Conservation (phyloP, 2,797 vertebrate genomes). For the Rhincodon typus region DNA sequence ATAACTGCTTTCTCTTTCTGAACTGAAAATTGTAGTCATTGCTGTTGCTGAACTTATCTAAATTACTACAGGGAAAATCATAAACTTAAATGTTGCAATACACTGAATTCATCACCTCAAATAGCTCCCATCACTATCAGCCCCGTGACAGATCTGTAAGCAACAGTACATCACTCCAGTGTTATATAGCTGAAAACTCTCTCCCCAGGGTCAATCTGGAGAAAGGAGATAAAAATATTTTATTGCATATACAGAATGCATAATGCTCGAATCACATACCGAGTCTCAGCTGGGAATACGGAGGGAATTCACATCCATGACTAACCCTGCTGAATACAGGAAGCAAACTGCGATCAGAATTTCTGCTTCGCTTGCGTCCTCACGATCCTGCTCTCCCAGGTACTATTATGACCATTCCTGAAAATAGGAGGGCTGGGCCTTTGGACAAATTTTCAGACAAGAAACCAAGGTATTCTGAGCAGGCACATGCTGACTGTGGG, state of each 20-base stretch:
- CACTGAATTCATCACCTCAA: not conserved
- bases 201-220: not conserved
- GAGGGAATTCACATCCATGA: not conserved
- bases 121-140: not conserved
- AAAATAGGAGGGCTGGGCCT: not conserved
- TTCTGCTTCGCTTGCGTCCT: not conserved
- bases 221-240: slow-evolving; percentile 1
- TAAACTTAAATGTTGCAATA: not conserved
- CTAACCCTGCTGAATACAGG: not conserved
- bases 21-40: not conserved
- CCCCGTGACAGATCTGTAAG: not conserved
- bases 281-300: not conserved
- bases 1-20: not conserved
- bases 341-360: not conserved
- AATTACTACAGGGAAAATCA: not conserved
- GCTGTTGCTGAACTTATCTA: not conserved
- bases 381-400: not conserved
- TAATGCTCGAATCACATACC: slow-evolving; percentile 2
- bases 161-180: not conserved
- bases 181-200: not conserved
- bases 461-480: not conserved
- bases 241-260: not conserved
- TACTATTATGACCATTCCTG: not conserved
- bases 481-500: not conserved
- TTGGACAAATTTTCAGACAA: not conserved